These are phyloP conservation scores for Aeoliscus strigatus DNA, from an alignment of 2,797 vertebrate species.

Conservation along the genomic window DNA sequence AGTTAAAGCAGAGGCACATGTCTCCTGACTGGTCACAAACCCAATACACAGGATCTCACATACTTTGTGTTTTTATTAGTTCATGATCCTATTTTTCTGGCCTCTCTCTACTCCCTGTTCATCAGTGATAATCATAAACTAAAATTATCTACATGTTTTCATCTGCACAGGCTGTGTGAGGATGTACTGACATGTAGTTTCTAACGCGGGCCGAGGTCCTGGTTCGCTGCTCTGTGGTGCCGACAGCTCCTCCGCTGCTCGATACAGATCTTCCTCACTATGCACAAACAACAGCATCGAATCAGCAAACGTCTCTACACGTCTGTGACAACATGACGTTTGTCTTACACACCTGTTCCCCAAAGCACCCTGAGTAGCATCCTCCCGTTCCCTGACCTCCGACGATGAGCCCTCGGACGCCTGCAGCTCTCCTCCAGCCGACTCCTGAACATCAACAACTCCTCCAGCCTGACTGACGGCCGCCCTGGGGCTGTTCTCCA, in stretches of 20 bases:
- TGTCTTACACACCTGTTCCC: conserved; percentile 54
- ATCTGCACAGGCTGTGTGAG: too few relatives aligned
- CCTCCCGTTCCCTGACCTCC: conserved; percentile 14
- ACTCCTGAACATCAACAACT: conserved; percentile 20
- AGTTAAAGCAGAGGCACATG: too few relatives aligned
- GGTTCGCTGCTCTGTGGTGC: conserved; percentile 37
- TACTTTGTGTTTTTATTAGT: too few relatives aligned
- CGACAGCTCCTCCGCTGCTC: conserved; percentile 85
- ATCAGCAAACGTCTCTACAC: too few relatives aligned
- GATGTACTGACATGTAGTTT: conserved; percentile 53
- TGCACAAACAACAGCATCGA: conserved; percentile 4
- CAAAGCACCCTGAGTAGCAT: conserved; percentile 6
- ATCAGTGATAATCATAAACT: too few relatives aligned
- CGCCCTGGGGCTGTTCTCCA: not conserved
- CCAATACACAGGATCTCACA: too few relatives aligned
- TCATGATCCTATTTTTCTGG: too few relatives aligned
- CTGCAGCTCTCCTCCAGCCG: conserved; percentile 24
- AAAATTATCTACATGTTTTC: too few relatives aligned
- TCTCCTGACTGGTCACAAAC: too few relatives aligned
- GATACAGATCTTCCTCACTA: conserved; percentile 89
- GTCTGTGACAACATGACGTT: too few relatives aligned
- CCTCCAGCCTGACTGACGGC: conserved; percentile 1
- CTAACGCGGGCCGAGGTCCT: conserved; percentile 22
- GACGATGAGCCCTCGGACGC: conserved; percentile 1
- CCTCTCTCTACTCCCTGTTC: too few relatives aligned